Evolutionary conservation across 35 echinoderm and acorn worm genomes (phyloP), one percentile per base, ranked within the genome.

Genomic region (Chiridota heheva): DNA sequence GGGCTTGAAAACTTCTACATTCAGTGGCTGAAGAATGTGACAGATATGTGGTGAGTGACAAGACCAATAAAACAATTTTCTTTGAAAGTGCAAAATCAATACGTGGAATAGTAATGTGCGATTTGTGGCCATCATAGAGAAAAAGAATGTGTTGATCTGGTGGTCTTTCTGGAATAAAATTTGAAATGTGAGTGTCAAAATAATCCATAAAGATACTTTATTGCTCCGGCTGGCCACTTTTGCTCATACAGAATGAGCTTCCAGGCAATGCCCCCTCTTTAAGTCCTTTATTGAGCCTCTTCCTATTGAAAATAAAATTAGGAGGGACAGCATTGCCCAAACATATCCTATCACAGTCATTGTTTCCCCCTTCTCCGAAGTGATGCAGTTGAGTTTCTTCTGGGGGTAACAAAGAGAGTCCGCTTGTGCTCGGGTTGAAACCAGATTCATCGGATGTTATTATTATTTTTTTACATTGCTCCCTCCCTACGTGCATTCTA

Each of bases 71-170:
- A 24, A 72, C 35, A 31, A 72, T 72, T 7, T 72, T 72, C 24
- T 73, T 43, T 44, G 70, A 28, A 8, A 73, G 70, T 0, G 69
- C 69, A 72, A 24, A 42, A 47, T 85, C 31, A 59, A 85, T 85
- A 27, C 73, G 31, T 27, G 76, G 53, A 20, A 89, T 20, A 1
- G 77, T 73, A 10, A 89, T 58, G 53, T 89, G 76, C 17, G 77
- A 89, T 26, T 70, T 83, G 39, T 82, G 86, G 7, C 76, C 76
- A 72, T 89, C 86, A 55, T 89, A 89, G 1, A 89, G 31, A 2
- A 89, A 36, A 33, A 89, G 17, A 40, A 89, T 68, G 74, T 49
- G 69, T 17, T 89, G 48, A 38, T 67, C 71, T 26, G 8, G 10
- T 43, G 26, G n/a, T 46, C 77, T 70, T 15, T 42, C 39, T 20